phyloP scores from a whole-genome alignment of 2,888 invertebrate species.

The Heteropelma amictum region DNA sequence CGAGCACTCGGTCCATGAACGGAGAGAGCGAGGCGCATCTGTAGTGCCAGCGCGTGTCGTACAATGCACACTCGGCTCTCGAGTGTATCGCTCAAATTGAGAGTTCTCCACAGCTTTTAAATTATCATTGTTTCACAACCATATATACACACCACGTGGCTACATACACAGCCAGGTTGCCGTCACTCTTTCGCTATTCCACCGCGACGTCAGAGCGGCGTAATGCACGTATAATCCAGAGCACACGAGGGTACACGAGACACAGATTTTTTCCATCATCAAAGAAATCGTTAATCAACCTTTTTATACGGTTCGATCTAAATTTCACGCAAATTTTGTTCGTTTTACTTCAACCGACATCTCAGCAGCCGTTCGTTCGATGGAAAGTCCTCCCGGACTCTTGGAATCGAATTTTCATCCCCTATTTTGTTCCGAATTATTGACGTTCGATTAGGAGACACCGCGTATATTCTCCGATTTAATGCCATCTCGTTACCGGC shows the following conservation, averaged over 20 bases:
- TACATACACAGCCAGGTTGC: slow-evolving; percentile 12
- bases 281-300: too few relatives aligned
- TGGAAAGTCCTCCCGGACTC: too few relatives aligned
- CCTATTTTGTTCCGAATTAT: too few relatives aligned
- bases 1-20: slow-evolving; percentile 58
- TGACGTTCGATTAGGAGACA: neutral
- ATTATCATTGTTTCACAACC: slow-evolving; percentile 62
- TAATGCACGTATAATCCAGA: too few relatives aligned
- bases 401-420: too few relatives aligned
- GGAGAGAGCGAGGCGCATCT: slow-evolving; percentile 63
- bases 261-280: too few relatives aligned
- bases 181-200: slow-evolving; percentile 29
- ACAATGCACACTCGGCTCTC: slow-evolving; percentile 74
- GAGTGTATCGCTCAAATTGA: slow-evolving; percentile 59
- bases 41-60: slow-evolving; percentile 76
- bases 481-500: slow-evolving; percentile 6
- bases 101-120: slow-evolving; percentile 64
- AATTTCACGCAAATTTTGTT: too few relatives aligned
- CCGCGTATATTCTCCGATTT: neutral
- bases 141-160: neutral
- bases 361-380: too few relatives aligned
- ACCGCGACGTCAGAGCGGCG: too few relatives aligned
- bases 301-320: too few relatives aligned
- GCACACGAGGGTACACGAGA: too few relatives aligned
- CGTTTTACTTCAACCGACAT: too few relatives aligned